phyloP scores from a whole-genome alignment of 2,797 vertebrate species.

The Hippocampus kuda region DNA sequence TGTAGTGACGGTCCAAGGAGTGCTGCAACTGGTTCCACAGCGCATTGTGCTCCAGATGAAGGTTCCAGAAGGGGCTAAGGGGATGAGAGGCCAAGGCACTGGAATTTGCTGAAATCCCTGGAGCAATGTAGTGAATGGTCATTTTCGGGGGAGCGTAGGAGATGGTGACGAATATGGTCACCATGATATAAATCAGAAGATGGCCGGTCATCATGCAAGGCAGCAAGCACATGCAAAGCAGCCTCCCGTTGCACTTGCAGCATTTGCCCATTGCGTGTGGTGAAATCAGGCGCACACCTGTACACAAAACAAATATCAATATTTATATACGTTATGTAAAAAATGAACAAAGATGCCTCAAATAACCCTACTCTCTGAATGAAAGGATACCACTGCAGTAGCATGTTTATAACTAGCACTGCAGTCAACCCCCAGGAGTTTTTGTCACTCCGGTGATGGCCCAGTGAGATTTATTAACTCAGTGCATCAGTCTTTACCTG shows the following conservation, averaged over 20 bases:
- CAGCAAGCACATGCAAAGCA: conserved; percentile 69
- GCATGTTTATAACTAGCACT: conserved; percentile 16
- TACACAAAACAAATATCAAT: conserved; percentile 11
- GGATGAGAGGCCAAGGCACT: conserved; percentile 54
- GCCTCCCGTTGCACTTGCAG: conserved; percentile 61
- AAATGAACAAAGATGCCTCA: neutral
- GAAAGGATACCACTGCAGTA: neutral
- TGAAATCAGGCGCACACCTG: conserved; percentile 25
- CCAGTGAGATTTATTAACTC: conserved; percentile 60
- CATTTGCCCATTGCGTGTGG: conserved; percentile 58
- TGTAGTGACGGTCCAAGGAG: conserved; percentile 62
- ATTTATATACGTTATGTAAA: neutral
- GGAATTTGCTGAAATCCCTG: conserved; percentile 57
- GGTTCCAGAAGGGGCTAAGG: conserved; percentile 66
- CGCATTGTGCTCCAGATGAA: conserved; percentile 58
- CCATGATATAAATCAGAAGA: conserved; percentile 66
- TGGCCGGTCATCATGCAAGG: conserved; percentile 74
- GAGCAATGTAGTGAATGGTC: conserved; percentile 58
- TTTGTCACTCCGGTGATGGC: conserved; percentile 56
- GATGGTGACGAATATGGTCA: conserved; percentile 69
- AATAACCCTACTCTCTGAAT: neutral
- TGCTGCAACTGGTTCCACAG: conserved; percentile 73
- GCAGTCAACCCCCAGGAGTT: conserved; percentile 32
- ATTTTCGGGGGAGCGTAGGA: conserved; percentile 64
- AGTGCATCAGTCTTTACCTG: conserved; percentile 33